These are phyloP conservation scores for Aphaenogaster floridana DNA, from an alignment of 1,140 invertebrate genomes.

Conservation along the genomic window DNA sequence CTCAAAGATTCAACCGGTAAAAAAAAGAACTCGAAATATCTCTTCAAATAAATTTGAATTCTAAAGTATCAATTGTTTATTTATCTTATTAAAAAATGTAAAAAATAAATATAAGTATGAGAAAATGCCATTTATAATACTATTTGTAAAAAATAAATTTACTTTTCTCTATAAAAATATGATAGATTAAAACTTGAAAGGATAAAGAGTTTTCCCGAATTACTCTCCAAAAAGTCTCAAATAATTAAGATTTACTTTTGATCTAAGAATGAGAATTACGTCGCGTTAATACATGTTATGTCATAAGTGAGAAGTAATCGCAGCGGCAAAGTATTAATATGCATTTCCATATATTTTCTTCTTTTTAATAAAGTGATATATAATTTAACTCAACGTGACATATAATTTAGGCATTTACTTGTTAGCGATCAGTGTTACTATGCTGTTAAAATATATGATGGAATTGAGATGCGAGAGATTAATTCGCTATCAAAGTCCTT, in stretches of 20 bases:
- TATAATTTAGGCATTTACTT: neutral
- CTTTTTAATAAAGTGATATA: neutral
- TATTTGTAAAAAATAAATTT: neutral
- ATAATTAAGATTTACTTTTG: conserved; percentile 12
- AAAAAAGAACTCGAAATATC: neutral
- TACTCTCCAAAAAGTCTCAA: neutral
- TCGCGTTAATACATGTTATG: neutral
- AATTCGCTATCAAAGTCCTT: conserved; percentile 27
- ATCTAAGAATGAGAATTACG: neutral
- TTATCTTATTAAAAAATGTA: neutral
- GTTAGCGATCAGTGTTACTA: neutral
- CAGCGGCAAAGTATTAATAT: neutral
- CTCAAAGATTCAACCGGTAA: neutral
- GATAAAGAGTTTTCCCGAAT: neutral
- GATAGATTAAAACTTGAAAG: neutral
- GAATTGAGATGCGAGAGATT: conserved; percentile 37
- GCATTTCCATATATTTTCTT: neutral
- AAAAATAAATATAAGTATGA: neutral
- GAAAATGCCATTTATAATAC: too few relatives aligned
- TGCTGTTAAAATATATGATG: neutral
- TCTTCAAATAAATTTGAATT: neutral
- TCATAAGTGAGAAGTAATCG: neutral
- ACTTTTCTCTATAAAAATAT: neutral
- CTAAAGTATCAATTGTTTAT: neutral
- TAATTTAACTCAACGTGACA: neutral